Conservation (phyloP, 2,888 invertebrate species). For the Loripinus fragilis region DNA sequence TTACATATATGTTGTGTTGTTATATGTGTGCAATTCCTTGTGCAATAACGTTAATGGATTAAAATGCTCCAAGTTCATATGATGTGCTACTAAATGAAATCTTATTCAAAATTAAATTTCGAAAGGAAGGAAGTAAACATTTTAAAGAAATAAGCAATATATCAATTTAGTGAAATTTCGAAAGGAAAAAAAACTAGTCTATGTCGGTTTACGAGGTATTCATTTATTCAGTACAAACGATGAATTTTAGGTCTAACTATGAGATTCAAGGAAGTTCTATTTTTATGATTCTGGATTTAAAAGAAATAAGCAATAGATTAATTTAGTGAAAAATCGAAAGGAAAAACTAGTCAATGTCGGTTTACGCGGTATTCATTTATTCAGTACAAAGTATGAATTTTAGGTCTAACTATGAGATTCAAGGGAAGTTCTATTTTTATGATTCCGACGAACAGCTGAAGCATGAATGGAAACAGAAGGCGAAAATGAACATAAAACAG, state of each 20-base stretch:
- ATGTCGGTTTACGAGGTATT: not conserved
- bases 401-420: constrained; percentile 62
- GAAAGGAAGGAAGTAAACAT: too few relatives aligned
- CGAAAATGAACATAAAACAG: constrained; percentile 64
- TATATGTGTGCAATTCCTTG: too few relatives aligned
- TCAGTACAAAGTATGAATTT: constrained; percentile 54
- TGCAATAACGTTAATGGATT: too few relatives aligned
- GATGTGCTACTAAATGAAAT: too few relatives aligned
- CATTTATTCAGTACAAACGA: constrained; percentile 30
- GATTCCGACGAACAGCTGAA: constrained; percentile 59
- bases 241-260: constrained; percentile 60
- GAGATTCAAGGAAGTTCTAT: constrained; percentile 65
- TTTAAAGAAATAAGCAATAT: too few relatives aligned
- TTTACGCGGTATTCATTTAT: not conserved
- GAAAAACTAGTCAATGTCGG: not conserved
- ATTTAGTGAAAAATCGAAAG: too few relatives aligned
- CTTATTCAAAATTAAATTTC: too few relatives aligned
- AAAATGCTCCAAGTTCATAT: too few relatives aligned
- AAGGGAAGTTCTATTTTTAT: constrained; percentile 65
- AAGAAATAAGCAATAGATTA: too few relatives aligned
- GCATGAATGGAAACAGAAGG: constrained; percentile 64
- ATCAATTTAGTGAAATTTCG: too few relatives aligned
- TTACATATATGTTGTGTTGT: too few relatives aligned
- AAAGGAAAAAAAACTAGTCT: too few relatives aligned
- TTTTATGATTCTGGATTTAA: constrained; percentile 64